Conservation (phyloP, 1,140 invertebrate species). For the Meloidogyne floridensis region DNA sequence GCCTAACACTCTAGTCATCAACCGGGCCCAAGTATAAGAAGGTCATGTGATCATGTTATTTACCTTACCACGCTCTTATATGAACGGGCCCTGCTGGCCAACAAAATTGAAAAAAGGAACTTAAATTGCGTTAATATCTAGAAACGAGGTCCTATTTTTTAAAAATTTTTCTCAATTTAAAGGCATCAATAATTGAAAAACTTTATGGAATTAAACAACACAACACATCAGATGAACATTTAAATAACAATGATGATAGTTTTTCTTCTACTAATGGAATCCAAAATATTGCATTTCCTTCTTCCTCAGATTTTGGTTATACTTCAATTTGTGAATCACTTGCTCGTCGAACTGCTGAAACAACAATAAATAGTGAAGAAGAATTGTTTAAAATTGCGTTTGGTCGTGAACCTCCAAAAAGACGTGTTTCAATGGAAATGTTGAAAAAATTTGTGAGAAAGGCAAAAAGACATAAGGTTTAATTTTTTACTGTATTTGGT, state of each 20-base stretch:
- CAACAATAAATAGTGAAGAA: background rate
- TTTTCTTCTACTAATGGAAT: background rate
- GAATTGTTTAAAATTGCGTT: constrained; percentile 22
- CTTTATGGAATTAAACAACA: constrained; percentile 7
- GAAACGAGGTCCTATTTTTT: no score
- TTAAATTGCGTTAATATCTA: no score
- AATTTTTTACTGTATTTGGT: background rate
- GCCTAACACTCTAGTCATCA: no score
- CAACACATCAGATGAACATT: background rate
- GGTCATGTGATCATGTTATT: no score
- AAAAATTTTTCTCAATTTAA: constrained; percentile 21
- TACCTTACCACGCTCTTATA: no score
- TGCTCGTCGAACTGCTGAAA: background rate
- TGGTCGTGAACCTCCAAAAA: constrained; percentile 1
- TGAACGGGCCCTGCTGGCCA: no score
- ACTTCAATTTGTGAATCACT: constrained; percentile 27
- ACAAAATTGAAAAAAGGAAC: no score
- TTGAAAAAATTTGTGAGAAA: constrained; percentile 11
- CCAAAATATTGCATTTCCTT: constrained; percentile 7
- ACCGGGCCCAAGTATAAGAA: no score
- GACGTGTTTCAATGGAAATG: constrained; percentile 11
- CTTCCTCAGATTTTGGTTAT: constrained; percentile 27
- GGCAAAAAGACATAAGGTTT: constrained; percentile 7
- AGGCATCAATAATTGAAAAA: constrained; percentile 10
- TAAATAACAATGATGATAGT: background rate